Base-by-base conservation (phyloP, 2,113 vertebrate genomes). In the Coreoperca whiteheadi region DNA sequence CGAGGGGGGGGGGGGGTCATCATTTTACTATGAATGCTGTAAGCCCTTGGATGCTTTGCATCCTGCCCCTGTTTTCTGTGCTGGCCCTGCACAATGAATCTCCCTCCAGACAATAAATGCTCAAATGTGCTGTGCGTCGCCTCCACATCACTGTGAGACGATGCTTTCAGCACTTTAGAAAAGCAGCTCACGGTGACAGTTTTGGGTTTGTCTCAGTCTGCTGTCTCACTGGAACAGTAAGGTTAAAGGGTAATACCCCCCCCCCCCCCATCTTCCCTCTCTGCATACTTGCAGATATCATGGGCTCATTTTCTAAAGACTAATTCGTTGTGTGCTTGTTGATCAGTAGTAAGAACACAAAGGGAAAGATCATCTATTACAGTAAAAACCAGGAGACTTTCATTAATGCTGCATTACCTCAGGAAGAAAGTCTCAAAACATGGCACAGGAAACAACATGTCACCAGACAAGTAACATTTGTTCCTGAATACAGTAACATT, bases 221-320 rank as follows among this genome's bases (percentile, higher is more conserved):
- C 59, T 77, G 46, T 53, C 74, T 70, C 69, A n/a, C 48, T 18
- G 81, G 57, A 64, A 2, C 48, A 43, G 20, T 28, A n/a, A 71
- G 79, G 80, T 75, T 74, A 74, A 82, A 86, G 28, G 73, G 43
- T 54, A 59, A 25, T 1, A 0, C 18, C n/a, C n/a, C n/a, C n/a
- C n/a, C n/a, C n/a, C n/a, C n/a, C n/a, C n/a, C n/a, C n/a, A n/a
- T n/a, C 64, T 37, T 32, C 21, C 30, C 25, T 68, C 32, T 48
- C 53, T 23, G 30, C 56, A 41, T 37, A 5, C 23, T 8, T 21
- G 8, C 4, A 43, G 23, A 39, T 16, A 50, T 50, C 2, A 63
- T 11, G 0, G 11, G 7, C 3, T 81, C 3, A 8, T 41, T 76
- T 75, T 70, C 16, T n/a, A n/a, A n/a, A n/a, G n/a, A n/a, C n/a